phyloP scores from a whole-genome alignment of 2,888 invertebrate genomes.

The Ectropis crepuscularia region DNA sequence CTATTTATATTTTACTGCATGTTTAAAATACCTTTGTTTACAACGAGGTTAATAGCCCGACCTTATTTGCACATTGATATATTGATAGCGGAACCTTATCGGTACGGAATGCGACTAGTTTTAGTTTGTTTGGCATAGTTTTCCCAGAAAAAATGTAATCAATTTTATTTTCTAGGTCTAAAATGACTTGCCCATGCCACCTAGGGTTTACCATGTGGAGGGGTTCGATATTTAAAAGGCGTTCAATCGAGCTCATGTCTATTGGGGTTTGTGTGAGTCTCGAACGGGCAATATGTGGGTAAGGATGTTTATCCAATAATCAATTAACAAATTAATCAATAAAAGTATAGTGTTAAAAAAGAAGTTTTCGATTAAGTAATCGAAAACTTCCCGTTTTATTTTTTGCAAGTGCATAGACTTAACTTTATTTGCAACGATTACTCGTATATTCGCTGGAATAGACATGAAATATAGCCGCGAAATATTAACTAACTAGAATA shows the following conservation, averaged over 20 bases:
- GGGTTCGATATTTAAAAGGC: conserved; percentile 74
- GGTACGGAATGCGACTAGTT: conserved; percentile 31
- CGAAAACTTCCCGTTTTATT: too few species aligned
- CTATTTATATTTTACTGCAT: conserved; percentile 13
- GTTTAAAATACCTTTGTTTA: conserved; percentile 12
- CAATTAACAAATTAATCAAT: too few species aligned
- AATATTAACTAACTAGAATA: too few species aligned
- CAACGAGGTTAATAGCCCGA: conserved; percentile 14
- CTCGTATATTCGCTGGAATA: too few species aligned
- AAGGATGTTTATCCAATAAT: too few species aligned
- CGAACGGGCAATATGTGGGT: conserved; percentile 61
- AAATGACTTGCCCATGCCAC: conserved; percentile 32
- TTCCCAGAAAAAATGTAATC: conserved; percentile 11
- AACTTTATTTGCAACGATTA: too few species aligned
- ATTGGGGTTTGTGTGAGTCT: conserved; percentile 54
- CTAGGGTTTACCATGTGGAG: conserved; percentile 54
- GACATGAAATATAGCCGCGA: too few species aligned
- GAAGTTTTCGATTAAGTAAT: too few species aligned
- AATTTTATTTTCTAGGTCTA: conserved; percentile 12
- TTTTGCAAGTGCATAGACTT: too few species aligned
- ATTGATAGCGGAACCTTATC: conserved; percentile 23
- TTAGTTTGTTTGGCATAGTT: conserved; percentile 1
- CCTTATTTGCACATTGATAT: conserved; percentile 21
- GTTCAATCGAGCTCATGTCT: conserved; percentile 47
- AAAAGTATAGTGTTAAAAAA: not conserved